Conservation (phyloP, 2,888 invertebrate species). For the Unio pictorum region DNA sequence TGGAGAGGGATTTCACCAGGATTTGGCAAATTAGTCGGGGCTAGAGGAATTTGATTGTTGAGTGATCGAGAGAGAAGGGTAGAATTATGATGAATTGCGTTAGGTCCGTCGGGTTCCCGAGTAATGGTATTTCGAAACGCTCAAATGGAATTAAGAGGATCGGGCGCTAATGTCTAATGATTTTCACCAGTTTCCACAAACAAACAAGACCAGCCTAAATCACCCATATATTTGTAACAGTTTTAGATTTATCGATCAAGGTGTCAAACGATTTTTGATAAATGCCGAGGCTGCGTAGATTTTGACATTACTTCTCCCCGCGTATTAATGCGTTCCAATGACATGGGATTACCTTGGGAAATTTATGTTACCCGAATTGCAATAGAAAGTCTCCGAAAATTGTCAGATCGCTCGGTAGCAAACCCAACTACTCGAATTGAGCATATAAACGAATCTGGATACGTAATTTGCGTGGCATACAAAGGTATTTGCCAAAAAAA, state of each 20-base stretch:
- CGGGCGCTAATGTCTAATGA: slow-evolving; percentile 29
- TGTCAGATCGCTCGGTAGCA: no score
- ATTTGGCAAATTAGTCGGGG: no score
- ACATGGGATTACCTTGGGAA: slow-evolving; percentile 26
- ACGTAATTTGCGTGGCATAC: no score
- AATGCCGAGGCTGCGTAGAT: slow-evolving; percentile 24
- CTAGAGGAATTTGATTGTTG: no score
- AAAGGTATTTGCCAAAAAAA: no score
- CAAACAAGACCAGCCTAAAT: slow-evolving; percentile 29
- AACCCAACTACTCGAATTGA: no score
- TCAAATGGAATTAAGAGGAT: slow-evolving; percentile 27
- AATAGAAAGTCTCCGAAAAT: no score
- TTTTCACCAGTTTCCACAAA: slow-evolving; percentile 31
- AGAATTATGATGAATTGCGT: no score
- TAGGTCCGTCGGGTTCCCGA: no score
- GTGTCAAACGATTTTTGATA: slow-evolving; percentile 28
- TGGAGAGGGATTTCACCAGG: no score
- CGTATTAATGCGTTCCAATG: slow-evolving; percentile 23
- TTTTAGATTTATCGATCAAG: slow-evolving; percentile 31
- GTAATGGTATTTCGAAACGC: slow-evolving; percentile 20
- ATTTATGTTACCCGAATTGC: slow-evolving; percentile 28
- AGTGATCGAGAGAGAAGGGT: no score
- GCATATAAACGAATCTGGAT: no score
- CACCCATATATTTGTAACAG: slow-evolving; percentile 34
- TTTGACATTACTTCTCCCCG: slow-evolving; percentile 34